These are phyloP conservation scores for Chamaetylas fuelleborni DNA, from an alignment of 2,113 vertebrate genomes.

Conservation along the genomic window DNA sequence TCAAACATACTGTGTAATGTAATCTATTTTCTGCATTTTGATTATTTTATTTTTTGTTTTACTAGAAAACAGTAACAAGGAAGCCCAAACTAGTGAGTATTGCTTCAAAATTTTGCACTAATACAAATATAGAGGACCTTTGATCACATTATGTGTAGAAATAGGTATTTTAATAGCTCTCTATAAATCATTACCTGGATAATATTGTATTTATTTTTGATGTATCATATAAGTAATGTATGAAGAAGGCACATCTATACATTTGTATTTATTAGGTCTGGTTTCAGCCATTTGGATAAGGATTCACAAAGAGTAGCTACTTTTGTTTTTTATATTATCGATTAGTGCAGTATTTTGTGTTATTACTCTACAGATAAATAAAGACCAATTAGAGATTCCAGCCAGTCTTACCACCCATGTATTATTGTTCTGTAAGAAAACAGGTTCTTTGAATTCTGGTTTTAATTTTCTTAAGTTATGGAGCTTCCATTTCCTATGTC, in stretches of 20 bases:
- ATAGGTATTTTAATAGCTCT: neutral
- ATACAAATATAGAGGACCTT: neutral
- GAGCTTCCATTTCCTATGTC: neutral
- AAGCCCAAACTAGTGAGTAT: neutral
- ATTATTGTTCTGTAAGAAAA: neutral
- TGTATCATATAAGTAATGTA: neutral
- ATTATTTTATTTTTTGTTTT: slow-evolving; percentile 57
- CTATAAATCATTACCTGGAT: slow-evolving; percentile 8
- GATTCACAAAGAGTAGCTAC: neutral
- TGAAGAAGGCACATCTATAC: neutral
- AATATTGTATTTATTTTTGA: slow-evolving; percentile 27
- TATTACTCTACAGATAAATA: neutral
- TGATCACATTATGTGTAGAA: neutral
- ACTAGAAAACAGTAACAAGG: slow-evolving; percentile 26
- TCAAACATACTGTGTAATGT: slow-evolving; percentile 42
- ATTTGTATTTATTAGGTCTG: neutral
- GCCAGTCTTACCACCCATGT: neutral
- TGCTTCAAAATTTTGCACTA: neutral
- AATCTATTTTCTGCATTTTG: slow-evolving; percentile 40
- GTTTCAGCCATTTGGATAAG: neutral
- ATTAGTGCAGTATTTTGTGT: neutral
- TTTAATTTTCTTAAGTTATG: neutral
- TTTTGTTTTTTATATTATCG: neutral
- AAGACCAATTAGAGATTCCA: neutral
- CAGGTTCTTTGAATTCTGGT: neutral